A percentile compares a stretch with the other conserved stretches of the same genome.
Evolutionary conservation across 2,888 invertebrate species (phyloP).

Genomic region (Diadegma fenestrale): DNA sequence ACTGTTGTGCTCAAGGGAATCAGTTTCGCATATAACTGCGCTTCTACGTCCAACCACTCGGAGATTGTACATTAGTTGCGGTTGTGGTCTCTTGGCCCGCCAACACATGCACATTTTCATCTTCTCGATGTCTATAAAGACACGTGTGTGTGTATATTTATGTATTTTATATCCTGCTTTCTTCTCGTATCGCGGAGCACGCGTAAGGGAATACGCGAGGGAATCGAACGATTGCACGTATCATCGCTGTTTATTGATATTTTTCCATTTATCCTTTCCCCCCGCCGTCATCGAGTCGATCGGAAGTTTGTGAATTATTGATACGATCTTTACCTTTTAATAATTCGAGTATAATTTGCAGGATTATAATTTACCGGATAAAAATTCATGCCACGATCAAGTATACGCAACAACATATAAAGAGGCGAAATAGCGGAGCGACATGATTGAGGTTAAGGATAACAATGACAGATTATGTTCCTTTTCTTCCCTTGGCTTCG

Average conservation of each 20-base stretch:
- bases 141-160: neutral
- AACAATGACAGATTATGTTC: conserved; percentile 69
- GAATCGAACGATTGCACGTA: conserved; percentile 26
- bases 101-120: conserved; percentile 50
- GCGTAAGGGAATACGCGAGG: conserved; percentile 41
- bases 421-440: conserved; percentile 19
- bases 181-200: conserved; percentile 12
- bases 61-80: conserved; percentile 47
- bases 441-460: conserved; percentile 70
- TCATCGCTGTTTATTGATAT: conserved; percentile 33
- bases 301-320: neutral
- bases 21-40: conserved; percentile 62
- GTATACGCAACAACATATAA: conserved; percentile 6
- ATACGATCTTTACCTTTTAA: neutral
- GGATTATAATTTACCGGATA: neutral
- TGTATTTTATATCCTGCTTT: conserved; percentile 4
- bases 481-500: neutral
- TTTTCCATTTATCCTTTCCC: conserved; percentile 5
- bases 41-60: conserved; percentile 52
- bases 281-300: neutral
- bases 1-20: conserved; percentile 25
- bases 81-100: conserved; percentile 49
- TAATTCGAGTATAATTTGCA: neutral
- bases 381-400: conserved; percentile 26
- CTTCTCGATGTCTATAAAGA: conserved; percentile 19